Evolutionary conservation across 2,113 vertebrate species (phyloP), one percentile per base, ranked within the genome.

Genomic region (Datnioides undecimradiatus): DNA sequence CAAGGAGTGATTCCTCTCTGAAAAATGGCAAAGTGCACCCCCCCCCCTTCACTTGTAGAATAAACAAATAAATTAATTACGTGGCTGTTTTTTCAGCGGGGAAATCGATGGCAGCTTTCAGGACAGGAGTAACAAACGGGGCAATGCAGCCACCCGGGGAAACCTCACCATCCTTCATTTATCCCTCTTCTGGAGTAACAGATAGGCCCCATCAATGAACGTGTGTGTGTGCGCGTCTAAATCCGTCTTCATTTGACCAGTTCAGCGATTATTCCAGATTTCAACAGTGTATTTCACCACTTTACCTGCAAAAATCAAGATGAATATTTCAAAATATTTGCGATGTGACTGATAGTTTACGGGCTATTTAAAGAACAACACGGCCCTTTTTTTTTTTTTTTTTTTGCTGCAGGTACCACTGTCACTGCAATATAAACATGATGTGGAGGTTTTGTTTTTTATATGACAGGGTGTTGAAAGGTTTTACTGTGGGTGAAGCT

Each of bases 21-120:
- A 87, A 72, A 86, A 87, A 89, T 84, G 54, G 79, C 73, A 76
- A 69, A 73, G 77, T 76, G 49, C 62, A 13, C 3, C 16, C 10
- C 10, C 33, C 4, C 23, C 1, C 27, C 27, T 84, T 85, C 72
- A 72, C 55, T 76, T 71, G 58, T 64, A 79, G 73, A 88, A 91
- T 87, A 90, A 91, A 86, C 85, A 91, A 85, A 90, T 88, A 67
- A 82, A 92, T 91, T 91, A 87, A 87, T 92, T 90, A 90, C 81
- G 71, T 76, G 51, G 79, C 46, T 10, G 19, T 67, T 87, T 84
- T 78, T 80, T 68, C 51, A 69, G 64, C 79, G 67, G 25, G 74
- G 55, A 90, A 90, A 90, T 93, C 88, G 54, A 91, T 91, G 52
- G 76, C 33, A 60, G 86, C 87, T 86, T 86, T 91, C 85, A 87